Evolutionary conservation across 2,113 vertebrate genomes (phyloP).

Genomic region (Otis tarda): DNA sequence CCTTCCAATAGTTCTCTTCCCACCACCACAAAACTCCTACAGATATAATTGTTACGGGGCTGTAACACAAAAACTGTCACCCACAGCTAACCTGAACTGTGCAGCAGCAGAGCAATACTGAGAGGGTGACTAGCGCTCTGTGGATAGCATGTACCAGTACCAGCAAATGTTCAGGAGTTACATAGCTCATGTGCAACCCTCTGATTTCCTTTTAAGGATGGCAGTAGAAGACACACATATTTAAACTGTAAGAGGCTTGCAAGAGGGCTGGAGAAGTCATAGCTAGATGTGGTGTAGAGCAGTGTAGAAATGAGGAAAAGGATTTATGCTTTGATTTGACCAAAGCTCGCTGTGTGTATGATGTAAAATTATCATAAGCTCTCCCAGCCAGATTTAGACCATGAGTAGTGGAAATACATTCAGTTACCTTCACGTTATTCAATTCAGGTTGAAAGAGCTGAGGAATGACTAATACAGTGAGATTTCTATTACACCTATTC

Average conservation of each 20-base stretch:
- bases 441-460: background rate
- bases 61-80: background rate
- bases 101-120: background rate
- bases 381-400: background rate
- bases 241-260: background rate
- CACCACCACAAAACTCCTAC: background rate
- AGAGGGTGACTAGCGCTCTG: background rate
- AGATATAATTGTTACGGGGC: background rate
- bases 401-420: background rate
- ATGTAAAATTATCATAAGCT: slow-evolving; percentile 6
- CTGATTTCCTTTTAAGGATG: background rate
- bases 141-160: background rate
- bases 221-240: background rate
- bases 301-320: background rate
- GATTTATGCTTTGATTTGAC: slow-evolving; percentile 35
- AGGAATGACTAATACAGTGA: slow-evolving; percentile 37
- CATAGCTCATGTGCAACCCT: background rate
- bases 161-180: background rate
- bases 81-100: background rate
- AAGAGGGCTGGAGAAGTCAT: background rate
- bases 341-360: background rate
- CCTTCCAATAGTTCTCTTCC: background rate
- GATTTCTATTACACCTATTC: slow-evolving; percentile 42
- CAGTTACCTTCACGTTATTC: background rate
- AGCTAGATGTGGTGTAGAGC: background rate